Evolutionary conservation across 2,797 vertebrate species (phyloP).

Genomic region (Falco columbarius): DNA sequence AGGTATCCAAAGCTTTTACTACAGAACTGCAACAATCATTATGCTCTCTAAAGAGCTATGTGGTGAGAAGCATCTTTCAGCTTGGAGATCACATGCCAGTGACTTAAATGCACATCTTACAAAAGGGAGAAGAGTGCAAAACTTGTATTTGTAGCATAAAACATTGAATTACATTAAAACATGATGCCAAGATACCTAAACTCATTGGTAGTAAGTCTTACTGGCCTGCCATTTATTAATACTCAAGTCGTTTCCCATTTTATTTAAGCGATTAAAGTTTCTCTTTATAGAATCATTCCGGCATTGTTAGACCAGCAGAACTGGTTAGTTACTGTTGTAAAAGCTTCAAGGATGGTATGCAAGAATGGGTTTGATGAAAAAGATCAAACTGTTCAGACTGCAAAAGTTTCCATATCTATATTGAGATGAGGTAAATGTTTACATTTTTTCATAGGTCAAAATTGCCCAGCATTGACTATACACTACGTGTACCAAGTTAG

Average conservation of each 20-base stretch:
- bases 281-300: not conserved
- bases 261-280: not conserved
- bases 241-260: not conserved
- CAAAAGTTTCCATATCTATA: not conserved
- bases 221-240: not conserved
- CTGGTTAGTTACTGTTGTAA: not conserved
- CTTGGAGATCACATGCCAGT: not conserved
- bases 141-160: not conserved
- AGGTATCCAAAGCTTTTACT: constrained; percentile 16
- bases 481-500: not conserved
- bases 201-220: not conserved
- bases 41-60: not conserved
- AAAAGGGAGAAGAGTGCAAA: not conserved
- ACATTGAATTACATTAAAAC: not conserved
- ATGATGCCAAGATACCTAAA: not conserved
- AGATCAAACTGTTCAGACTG: not conserved
- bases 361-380: not conserved
- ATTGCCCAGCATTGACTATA: not conserved
- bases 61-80: not conserved
- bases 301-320: not conserved
- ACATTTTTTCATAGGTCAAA: not conserved
- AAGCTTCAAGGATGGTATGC: not conserved
- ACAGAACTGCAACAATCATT: not conserved
- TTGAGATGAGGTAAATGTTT: not conserved
- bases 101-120: not conserved